Base-by-base conservation (phyloP, 2,888 invertebrate genomes). In the Nysson spinosus region DNA sequence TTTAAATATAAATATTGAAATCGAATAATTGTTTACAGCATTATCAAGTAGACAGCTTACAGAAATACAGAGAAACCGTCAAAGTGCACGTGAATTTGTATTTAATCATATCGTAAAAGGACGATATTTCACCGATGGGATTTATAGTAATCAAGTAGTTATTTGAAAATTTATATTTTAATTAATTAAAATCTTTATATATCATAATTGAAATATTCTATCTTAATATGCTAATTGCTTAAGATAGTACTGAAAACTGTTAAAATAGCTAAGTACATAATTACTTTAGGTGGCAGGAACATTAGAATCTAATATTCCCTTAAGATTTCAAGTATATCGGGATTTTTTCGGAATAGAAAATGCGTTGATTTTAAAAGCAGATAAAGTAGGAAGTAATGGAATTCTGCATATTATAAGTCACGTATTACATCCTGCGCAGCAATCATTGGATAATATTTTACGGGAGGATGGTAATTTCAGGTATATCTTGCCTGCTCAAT, bases 241-340 rank as follows among this genome's bases (percentile, higher is more conserved):
- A n/a, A n/a, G n/a, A n/a, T n/a, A n/a, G n/a, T n/a, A n/a, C n/a
- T n/a, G n/a, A n/a, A n/a, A n/a, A n/a, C n/a, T n/a, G n/a, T n/a
- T n/a, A n/a, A n/a, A n/a, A n/a, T n/a, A n/a, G n/a, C n/a, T n/a
- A n/a, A n/a, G n/a, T n/a, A n/a, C n/a, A 12, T 26, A 11, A 32
- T 19, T 14, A 5, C 11, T 28, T 16, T 5, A 64, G 64, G 19
- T 64, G 5, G 60, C 28, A 4, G 32, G 16, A 16, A 62, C 64
- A 0, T 20, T 64, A 9, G 52, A 64, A 9, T 7, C 42, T 7
- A 46, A 32, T 12, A 4, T 34, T n/a, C 60, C 64, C 14, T 42
- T 64, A 20, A 51, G 64, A 3, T 64, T 64, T 5, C 60, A 60
- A 64, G 64, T 64, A 9, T 64, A 64, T n/a, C 42, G 47, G n/a